Base-by-base conservation (phyloP, 1,140 invertebrate genomes). In the Heliconius himera region DNA sequence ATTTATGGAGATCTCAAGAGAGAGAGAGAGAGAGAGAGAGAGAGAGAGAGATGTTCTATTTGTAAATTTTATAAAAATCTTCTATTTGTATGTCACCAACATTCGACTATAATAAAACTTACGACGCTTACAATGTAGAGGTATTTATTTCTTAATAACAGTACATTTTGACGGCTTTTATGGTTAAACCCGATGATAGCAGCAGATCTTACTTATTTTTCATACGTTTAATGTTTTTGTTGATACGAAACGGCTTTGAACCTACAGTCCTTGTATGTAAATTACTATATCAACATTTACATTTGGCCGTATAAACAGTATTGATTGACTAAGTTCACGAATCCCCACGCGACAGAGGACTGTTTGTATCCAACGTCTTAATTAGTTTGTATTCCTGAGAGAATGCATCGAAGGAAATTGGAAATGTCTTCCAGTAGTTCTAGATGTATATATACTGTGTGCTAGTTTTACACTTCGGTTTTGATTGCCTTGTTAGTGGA, bases 301-400 rank as follows among this genome's bases (percentile, higher is more conserved):
- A 54, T 56, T 3, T 56, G 20, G n/a, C 6, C 22, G 22, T 56
- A 8, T 56, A 22, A 22, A 66, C 13, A 29, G 60, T 66, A 29
- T 66, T 66, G 60, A 66, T 66, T 66, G n/a, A 11, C 13, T 66
- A 1, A 26, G 26, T 29, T 66, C 60, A 29, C 60, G 20, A 66
- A 16, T 66, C n/a, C 60, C 26, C 60, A 3, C 33, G 5, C 33
- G 33, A 66, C 11, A 16, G 29, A 41, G 54, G 29, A 38, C 29
- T 60, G 74, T 60, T 60, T 66, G 60, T 26, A 66, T 66, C 29
- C 74, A 75, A 60, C 74, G n/a, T 75, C 36, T 75, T 60, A 75
- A 75, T 60, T 49, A 75, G 74, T 75, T 75, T 75, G 29, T 36
- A 29, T 26, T 36, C 51, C 16, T n/a, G 41, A n/a, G 38, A 51